Evolutionary conservation across 2,113 vertebrate species (phyloP).

Genomic region (Eclectus roratus): DNA sequence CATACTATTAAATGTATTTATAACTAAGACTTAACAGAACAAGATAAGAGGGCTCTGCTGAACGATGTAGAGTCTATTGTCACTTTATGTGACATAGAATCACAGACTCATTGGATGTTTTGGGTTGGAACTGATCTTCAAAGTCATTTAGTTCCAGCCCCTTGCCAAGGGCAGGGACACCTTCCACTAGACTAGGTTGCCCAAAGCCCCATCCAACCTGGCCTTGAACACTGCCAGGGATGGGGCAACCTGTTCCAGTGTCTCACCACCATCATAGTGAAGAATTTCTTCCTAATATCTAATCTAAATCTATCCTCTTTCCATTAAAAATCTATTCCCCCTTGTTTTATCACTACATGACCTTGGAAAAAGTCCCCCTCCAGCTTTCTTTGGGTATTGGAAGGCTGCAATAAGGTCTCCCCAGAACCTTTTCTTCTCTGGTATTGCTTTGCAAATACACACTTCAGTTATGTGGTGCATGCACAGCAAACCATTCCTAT

Average conservation of each 20-base stretch:
- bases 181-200: not conserved
- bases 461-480: not conserved
- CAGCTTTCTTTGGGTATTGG: not conserved
- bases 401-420: not conserved
- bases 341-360: not conserved
- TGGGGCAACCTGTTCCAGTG: not conserved
- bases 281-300: not conserved
- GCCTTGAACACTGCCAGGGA: not conserved
- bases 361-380: not conserved
- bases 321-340: not conserved
- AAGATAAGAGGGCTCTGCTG: not conserved
- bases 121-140: not conserved
- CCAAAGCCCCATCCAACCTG: not conserved
- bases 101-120: not conserved
- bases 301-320: not conserved
- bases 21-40: not conserved
- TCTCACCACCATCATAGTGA: not conserved
- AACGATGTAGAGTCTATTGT: not conserved
- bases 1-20: not conserved
- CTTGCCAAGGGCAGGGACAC: not conserved
- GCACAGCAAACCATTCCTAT: not conserved
- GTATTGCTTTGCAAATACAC: not conserved
- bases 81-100: not conserved
- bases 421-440: not conserved
- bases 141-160: not conserved